phyloP scores from a whole-genome alignment of 2,113 vertebrate species.

The Leiothrix lutea region DNA sequence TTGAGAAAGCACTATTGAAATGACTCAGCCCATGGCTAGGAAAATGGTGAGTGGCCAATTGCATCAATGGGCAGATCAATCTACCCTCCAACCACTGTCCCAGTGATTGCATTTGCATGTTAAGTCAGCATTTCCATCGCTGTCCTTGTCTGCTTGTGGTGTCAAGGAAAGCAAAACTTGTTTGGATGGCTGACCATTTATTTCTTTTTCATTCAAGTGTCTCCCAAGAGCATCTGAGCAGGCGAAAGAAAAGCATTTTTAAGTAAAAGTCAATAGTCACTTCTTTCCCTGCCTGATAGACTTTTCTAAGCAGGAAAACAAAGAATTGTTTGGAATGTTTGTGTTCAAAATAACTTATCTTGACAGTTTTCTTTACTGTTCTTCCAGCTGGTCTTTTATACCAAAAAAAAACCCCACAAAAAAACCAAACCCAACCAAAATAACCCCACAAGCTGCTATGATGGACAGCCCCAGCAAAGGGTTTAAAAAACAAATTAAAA shows the following conservation, averaged over 20 bases:
- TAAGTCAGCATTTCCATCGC: conserved; percentile 33
- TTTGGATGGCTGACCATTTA: not conserved
- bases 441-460: not conserved
- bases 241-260: not conserved
- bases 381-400: not conserved
- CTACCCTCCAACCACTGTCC: not conserved
- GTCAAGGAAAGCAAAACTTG: not conserved
- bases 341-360: not conserved
- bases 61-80: conserved; percentile 57
- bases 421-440: too few species aligned
- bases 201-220: not conserved
- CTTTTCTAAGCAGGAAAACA: not conserved
- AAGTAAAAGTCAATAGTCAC: not conserved
- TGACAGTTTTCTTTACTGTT: not conserved
- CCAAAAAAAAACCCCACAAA: rapidly evolving
- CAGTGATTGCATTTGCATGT: not conserved
- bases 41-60: conserved; percentile 22
- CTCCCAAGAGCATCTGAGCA: not conserved
- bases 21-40: conserved; percentile 59
- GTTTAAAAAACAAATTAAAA: not conserved
- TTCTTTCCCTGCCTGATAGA: not conserved
- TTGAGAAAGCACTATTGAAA: conserved; percentile 26
- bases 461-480: not conserved
- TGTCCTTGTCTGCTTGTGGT: not conserved
- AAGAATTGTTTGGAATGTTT: not conserved